Evolutionary conservation across 2,888 invertebrate species (phyloP).

Genomic region (Xestobium rufovillosum): DNA sequence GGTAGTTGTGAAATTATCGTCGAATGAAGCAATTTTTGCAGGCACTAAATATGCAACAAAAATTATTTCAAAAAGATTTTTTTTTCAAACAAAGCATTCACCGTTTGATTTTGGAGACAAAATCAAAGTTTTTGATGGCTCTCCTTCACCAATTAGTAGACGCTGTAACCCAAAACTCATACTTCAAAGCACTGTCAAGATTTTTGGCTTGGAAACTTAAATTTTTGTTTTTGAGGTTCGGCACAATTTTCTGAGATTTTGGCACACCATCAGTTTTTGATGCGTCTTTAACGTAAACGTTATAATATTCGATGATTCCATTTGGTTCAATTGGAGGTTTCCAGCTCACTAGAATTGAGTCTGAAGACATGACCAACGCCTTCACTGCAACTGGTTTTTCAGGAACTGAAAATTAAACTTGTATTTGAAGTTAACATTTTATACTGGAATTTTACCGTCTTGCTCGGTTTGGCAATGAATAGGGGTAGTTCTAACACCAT

Average conservation of each 20-base stretch:
- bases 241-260: conserved; percentile 68
- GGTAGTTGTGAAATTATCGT: conserved; percentile 85
- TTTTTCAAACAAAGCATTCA: conserved; percentile 33
- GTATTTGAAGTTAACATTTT: no score
- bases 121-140: conserved; percentile 78
- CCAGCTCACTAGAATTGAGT: conserved; percentile 91
- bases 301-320: conserved; percentile 88
- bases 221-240: conserved; percentile 55
- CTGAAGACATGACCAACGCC: conserved; percentile 84
- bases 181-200: conserved; percentile 71
- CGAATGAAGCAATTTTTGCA: conserved; percentile 91
- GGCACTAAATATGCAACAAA: conserved; percentile 56
- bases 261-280: conserved; percentile 42
- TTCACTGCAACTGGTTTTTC: conserved; percentile 90
- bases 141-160: conserved; percentile 93
- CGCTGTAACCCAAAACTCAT: conserved; percentile 93
- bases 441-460: conserved; percentile 73
- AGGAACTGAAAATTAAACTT: conserved; percentile 59
- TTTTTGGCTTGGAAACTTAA: conserved; percentile 83
- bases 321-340: conserved; percentile 87
- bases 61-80: neutral
- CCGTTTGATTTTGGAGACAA: conserved; percentile 78
- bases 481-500: conserved; percentile 80
- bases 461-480: conserved; percentile 94
- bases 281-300: conserved; percentile 70